These are phyloP conservation scores for Calidris pugnax DNA, from an alignment of 2,113 vertebrate genomes.

Conservation along the genomic window DNA sequence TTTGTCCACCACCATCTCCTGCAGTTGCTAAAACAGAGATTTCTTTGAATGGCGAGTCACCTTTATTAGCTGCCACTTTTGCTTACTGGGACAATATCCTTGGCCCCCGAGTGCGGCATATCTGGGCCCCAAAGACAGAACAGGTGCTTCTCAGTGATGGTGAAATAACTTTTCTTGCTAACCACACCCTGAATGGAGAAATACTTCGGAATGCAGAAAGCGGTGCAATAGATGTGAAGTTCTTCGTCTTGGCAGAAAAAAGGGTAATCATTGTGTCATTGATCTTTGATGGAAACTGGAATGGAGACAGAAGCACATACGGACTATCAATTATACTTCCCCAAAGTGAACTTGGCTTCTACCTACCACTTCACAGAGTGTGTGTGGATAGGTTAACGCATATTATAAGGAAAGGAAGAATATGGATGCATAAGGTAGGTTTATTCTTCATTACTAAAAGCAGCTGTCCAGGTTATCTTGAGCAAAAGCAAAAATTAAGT, in stretches of 20 bases:
- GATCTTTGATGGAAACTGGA: constrained; percentile 97
- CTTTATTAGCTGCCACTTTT: constrained; percentile 93
- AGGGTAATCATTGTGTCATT: constrained; percentile 96
- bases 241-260: constrained; percentile 95
- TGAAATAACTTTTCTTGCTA: constrained; percentile 95
- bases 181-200: constrained; percentile 97
- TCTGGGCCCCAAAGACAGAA: constrained; percentile 91
- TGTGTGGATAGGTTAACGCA: constrained; percentile 95
- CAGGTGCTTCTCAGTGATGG: constrained; percentile 89
- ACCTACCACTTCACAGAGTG: constrained; percentile 91
- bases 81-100: constrained; percentile 99
- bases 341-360: constrained; percentile 91
- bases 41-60: constrained; percentile 87
- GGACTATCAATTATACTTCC: constrained; percentile 95
- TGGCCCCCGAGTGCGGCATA: constrained; percentile 92
- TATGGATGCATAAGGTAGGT: constrained; percentile 98
- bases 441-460: neutral
- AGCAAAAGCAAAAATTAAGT: neutral
- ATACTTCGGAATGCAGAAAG: constrained; percentile 95
- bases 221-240: constrained; percentile 96
- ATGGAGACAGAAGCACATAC: constrained; percentile 95
- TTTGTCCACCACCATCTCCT: constrained; percentile 93
- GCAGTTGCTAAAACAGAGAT: constrained; percentile 96
- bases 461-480: neutral
- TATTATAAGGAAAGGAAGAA: constrained; percentile 93